A percentile compares a stretch with the other conserved stretches of the same genome.
phyloP scores from a whole-genome alignment of 2,797 vertebrate genomes.

The Rhinella marina region DNA sequence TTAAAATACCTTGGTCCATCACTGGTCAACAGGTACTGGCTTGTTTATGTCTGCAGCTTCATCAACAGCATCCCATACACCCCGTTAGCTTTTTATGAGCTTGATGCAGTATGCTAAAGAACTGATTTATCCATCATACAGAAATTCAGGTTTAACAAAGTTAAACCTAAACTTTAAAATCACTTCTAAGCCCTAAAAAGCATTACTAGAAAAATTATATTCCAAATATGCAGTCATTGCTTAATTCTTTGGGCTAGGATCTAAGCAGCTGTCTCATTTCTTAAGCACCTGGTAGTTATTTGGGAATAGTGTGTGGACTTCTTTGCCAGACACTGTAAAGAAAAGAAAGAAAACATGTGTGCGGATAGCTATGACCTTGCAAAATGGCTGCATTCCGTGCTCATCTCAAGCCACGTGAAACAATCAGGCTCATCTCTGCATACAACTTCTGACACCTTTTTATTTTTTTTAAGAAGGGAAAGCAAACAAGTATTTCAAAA shows the following conservation, averaged over 20 bases:
- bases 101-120: too few relatives aligned
- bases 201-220: neutral
- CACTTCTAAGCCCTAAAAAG: neutral
- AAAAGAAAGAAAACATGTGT: constrained; percentile 6
- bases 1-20: too few relatives aligned
- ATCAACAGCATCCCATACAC: too few relatives aligned
- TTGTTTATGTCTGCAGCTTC: neutral
- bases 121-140: neutral
- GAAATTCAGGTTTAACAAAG: neutral
- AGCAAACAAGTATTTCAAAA: constrained; percentile 35
- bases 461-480: constrained; percentile 10
- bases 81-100: neutral
- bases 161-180: neutral
- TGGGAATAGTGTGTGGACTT: neutral
- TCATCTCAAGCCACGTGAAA: constrained; percentile 37
- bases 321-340: neutral
- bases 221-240: neutral
- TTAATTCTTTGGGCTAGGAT: neutral
- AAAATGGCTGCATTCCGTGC: constrained; percentile 23
- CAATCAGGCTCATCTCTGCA: constrained; percentile 32
- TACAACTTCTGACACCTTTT: constrained; percentile 30
- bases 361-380: neutral
- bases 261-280: constrained; percentile 12
- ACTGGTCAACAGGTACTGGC: neutral
- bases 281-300: constrained; percentile 27